These are phyloP conservation scores for Cantharis flavilabris DNA, from an alignment of 2,888 invertebrate species.

Conservation along the genomic window DNA sequence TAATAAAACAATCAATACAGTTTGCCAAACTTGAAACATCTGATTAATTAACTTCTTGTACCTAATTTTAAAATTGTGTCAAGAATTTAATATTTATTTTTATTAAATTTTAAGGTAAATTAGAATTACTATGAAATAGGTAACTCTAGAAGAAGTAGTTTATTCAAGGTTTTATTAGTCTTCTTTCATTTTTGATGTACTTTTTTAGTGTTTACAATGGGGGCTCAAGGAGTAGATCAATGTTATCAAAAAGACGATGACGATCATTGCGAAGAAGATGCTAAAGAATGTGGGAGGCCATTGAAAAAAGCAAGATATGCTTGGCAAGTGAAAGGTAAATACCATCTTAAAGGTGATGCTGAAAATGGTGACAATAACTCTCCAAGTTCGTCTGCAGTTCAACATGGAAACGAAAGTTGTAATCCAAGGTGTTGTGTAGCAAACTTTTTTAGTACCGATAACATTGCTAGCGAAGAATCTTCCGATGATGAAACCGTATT, in stretches of 20 bases:
- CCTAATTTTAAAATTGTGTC: neutral
- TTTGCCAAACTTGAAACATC: neutral
- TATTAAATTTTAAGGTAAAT: neutral
- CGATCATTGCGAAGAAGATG: neutral
- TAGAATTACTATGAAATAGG: neutral
- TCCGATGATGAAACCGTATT: constrained; percentile 31
- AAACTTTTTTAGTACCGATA: constrained; percentile 38
- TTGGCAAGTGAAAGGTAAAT: constrained; percentile 70
- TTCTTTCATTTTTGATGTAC: neutral
- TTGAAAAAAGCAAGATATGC: constrained; percentile 69
- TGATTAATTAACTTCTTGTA: neutral
- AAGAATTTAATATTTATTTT: neutral
- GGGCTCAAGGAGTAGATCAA: neutral
- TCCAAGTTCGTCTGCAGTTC: neutral
- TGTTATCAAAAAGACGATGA: neutral
- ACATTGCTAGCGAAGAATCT: constrained; percentile 33
- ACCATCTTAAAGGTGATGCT: constrained; percentile 61
- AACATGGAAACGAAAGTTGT: constrained; percentile 27
- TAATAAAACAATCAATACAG: neutral
- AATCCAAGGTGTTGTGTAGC: constrained; percentile 43
- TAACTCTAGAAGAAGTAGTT: neutral
- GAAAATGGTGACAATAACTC: constrained; percentile 34
- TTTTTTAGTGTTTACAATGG: neutral
- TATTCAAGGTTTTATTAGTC: neutral
- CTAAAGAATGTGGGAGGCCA: constrained; percentile 61